Evolutionary conservation across 1,140 invertebrate species (phyloP).

Genomic region (Chelonus insularis): DNA sequence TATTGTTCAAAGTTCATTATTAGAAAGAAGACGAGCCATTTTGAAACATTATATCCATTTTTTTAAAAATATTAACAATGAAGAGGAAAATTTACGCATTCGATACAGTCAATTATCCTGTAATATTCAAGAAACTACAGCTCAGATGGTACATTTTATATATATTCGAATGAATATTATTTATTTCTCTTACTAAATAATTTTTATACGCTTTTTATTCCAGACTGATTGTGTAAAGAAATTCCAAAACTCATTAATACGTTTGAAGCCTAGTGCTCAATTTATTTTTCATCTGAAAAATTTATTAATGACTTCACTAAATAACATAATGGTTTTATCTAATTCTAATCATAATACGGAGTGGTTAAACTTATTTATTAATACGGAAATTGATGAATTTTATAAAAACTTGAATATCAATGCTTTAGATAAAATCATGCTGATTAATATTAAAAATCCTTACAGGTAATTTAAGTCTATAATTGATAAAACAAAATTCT

Average conservation of each 20-base stretch:
- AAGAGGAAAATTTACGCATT: not conserved
- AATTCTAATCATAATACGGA: conserved; percentile 25
- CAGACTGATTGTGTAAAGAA: conserved; percentile 30
- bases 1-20: not conserved
- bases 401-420: conserved; percentile 41
- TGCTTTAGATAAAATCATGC: conserved; percentile 45
- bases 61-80: not conserved
- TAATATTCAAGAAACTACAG: not conserved
- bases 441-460: conserved; percentile 38
- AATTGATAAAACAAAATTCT: not conserved
- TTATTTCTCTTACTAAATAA: too few species aligned
- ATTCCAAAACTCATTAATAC: conserved; percentile 40
- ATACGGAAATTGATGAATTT: conserved; percentile 44
- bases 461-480: conserved; percentile 35
- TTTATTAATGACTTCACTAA: conserved; percentile 33
- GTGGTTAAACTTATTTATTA: conserved; percentile 35
- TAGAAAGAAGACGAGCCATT: not conserved
- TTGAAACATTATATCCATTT: not conserved
- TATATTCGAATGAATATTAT: too few species aligned
- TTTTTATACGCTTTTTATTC: not conserved
- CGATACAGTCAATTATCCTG: not conserved
- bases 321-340: conserved; percentile 38
- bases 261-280: conserved; percentile 35
- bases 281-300: conserved; percentile 35
- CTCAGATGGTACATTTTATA: not conserved